Percentiles rank a stretch among this genome's conserved stretches.
phyloP scores from a whole-genome alignment of 1,140 invertebrate species.

The Danaus plexippus region DNA sequence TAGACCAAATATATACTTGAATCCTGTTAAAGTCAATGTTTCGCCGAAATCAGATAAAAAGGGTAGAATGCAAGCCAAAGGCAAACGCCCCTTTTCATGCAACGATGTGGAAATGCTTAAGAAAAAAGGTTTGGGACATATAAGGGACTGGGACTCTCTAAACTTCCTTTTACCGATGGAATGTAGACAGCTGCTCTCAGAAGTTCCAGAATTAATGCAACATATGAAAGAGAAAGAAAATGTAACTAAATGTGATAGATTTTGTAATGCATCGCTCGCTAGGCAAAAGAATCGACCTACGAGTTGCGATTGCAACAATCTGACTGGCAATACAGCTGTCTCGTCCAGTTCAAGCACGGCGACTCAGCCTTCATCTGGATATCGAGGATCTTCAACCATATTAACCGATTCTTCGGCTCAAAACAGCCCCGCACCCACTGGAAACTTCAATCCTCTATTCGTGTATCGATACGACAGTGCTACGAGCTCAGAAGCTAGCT shows the following conservation, averaged over 20 bases:
- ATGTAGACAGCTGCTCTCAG: constrained; percentile 81
- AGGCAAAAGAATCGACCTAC: constrained; percentile 71
- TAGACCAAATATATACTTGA: constrained; percentile 73
- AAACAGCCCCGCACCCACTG: constrained; percentile 71
- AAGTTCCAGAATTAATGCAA: constrained; percentile 81
- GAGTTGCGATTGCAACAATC: constrained; percentile 76
- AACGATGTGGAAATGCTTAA: constrained; percentile 86
- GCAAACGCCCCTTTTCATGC: constrained; percentile 83
- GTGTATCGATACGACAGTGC: constrained; percentile 87
- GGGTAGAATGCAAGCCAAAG: constrained; percentile 53
- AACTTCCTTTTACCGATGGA: constrained; percentile 88
- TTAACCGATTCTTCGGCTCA: constrained; percentile 82
- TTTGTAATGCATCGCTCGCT: constrained; percentile 76
- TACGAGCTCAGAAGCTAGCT: constrained; percentile 77
- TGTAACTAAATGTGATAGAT: constrained; percentile 74
- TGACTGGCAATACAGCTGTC: constrained; percentile 73
- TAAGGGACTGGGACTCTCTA: constrained; percentile 92
- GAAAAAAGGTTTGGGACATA: constrained; percentile 84
- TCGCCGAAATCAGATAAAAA: constrained; percentile 53
- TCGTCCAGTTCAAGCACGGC: constrained; percentile 82
- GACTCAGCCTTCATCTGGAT: constrained; percentile 86
- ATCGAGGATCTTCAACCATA: constrained; percentile 87
- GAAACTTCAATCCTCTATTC: constrained; percentile 79
- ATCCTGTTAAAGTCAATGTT: constrained; percentile 63
- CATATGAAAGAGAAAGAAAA: constrained; percentile 73